Conservation (phyloP, 2,113 vertebrate genomes). For the Ceyx margarethae region DNA sequence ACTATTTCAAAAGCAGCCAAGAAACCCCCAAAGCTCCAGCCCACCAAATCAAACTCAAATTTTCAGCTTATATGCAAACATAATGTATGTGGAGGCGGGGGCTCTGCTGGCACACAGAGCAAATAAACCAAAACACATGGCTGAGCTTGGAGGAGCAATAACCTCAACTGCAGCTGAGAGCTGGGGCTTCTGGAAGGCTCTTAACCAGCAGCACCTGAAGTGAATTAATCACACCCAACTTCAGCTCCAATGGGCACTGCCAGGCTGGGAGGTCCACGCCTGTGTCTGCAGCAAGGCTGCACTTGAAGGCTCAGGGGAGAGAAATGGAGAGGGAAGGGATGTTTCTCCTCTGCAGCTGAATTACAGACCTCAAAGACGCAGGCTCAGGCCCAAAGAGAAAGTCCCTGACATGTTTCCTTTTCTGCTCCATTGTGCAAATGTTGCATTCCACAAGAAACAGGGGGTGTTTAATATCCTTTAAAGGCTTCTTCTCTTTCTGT, state of each 20-base stretch:
- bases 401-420: background rate
- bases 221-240: background rate
- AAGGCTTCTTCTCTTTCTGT: background rate
- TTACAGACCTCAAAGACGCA: background rate
- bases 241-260: background rate
- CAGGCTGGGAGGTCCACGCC: background rate
- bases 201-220: background rate
- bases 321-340: fast-evolving
- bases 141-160: background rate
- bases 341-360: background rate
- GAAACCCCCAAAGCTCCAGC: conserved; percentile 4
- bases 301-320: background rate
- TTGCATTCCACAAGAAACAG: background rate
- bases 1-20: conserved; percentile 15
- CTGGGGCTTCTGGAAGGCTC: background rate
- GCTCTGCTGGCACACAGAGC: background rate
- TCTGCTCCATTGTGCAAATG: background rate
- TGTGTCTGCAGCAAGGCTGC: fast-evolving
- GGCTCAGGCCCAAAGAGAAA: background rate
- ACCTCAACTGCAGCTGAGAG: background rate
- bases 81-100: background rate
- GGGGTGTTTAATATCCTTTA: background rate
- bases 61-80: conserved; percentile 31
- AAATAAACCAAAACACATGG: conserved; percentile 48
- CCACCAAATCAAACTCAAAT: conserved; percentile 54